Base-by-base conservation (phyloP, 2,797 vertebrate species). In the Sebastes minor region DNA sequence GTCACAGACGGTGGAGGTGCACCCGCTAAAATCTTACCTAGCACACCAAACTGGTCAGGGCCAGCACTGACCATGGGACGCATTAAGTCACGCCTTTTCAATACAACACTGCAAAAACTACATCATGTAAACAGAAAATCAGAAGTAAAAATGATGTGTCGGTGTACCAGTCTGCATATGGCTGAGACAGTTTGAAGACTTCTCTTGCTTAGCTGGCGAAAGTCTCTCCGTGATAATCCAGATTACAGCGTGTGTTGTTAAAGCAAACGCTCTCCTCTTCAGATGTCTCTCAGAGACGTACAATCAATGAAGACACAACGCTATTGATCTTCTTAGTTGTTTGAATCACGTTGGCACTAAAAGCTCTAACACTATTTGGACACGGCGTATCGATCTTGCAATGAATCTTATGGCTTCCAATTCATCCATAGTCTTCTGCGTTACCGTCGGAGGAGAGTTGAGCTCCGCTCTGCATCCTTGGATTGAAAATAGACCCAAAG, bases 301-400 rank as follows among this genome's bases (percentile, higher is more conserved):
- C 49, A 42, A 56, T 86, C 84, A 18, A 57, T 77, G 32, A 55
- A 73, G 60, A 89, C 66, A 73, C 25, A 68, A 56, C 22, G 52
- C 18, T 61, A 80, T 85, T 77, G 71, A 85, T 85, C 74, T 25
- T 57, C 67, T 63, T 1, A 35, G 35, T 16, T 27, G 74, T 66
- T 84, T 61, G 52, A 81, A 74, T 78, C 71, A 13, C 68, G 35
- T 66, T 68, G 63, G 33, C 13, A 66, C 62, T 42, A 32, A 73
- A 83, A 68, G 74, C 63, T 56, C 12, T 11, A 28, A 71, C 72
- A 68, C 56, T 38, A 22, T 74, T 71, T 60, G 42, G 61, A 76
- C 35, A n/a, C 6, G 10, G 25, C 3, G 10, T 35, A 81, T 76
- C 18, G 68, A 61, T 64, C 38, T 12, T 2, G 46, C 27, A 59